Conservation (phyloP, 2,113 vertebrate species). For the Sceloporus undulatus region DNA sequence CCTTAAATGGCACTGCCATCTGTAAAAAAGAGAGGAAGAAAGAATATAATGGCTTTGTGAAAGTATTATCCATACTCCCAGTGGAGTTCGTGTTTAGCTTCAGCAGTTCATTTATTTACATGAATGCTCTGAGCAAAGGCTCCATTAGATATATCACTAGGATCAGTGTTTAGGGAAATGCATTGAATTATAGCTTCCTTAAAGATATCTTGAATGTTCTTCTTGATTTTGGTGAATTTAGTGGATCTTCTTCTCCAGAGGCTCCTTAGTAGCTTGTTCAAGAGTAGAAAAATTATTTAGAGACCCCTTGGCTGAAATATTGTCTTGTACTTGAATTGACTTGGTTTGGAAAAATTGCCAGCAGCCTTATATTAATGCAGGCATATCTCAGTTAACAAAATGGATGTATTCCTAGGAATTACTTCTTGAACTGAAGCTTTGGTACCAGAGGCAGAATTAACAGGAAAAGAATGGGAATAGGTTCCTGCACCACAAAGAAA, state of each 20-base stretch:
- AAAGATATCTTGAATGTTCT: conserved; percentile 31
- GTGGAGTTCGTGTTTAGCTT: conserved; percentile 59
- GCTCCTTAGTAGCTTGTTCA: background rate
- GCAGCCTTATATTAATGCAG: too few species aligned
- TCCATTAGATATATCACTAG: conserved; percentile 55
- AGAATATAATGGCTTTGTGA: conserved; percentile 25
- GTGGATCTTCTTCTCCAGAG: conserved; percentile 43
- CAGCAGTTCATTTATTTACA: conserved; percentile 61
- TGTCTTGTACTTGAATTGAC: too few species aligned
- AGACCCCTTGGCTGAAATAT: background rate
- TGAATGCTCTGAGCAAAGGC: conserved; percentile 42
- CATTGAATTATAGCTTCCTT: conserved; percentile 40
- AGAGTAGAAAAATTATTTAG: conserved; percentile 50
- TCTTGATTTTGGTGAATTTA: background rate
- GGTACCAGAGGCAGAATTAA: too few species aligned
- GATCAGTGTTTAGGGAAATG: conserved; percentile 50
- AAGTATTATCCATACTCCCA: conserved; percentile 52
- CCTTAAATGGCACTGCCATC: conserved; percentile 48
- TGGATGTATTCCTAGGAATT: too few species aligned
- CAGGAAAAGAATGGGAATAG: too few species aligned
- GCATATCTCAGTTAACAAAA: too few species aligned
- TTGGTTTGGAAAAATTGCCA: too few species aligned
- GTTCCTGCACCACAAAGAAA: too few species aligned
- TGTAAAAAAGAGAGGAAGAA: conserved; percentile 37
- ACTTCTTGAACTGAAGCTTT: too few species aligned